These are phyloP conservation scores for Diarsia dahlii DNA, from an alignment of 2,888 invertebrate species.

Conservation along the genomic window DNA sequence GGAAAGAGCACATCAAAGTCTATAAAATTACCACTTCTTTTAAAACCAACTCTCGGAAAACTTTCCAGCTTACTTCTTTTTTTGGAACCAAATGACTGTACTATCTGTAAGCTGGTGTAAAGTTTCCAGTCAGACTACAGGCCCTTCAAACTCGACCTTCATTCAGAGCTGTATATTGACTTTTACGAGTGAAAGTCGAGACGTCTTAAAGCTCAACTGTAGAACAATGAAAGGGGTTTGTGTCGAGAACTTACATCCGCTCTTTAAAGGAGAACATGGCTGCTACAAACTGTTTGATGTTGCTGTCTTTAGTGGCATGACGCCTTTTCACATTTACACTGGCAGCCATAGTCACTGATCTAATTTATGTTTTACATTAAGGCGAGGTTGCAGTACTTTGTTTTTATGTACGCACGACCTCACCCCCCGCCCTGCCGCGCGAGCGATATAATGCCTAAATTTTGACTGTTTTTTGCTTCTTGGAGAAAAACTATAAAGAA, in stretches of 20 bases:
- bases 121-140: background rate
- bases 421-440: too few species aligned
- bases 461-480: too few species aligned
- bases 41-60: too few species aligned
- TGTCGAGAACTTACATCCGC: constrained; percentile 23
- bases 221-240: constrained; percentile 30
- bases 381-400: too few species aligned
- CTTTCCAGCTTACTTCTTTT: background rate
- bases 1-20: too few species aligned
- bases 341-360: background rate
- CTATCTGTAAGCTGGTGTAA: background rate
- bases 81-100: background rate
- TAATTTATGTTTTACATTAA: too few species aligned
- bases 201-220: constrained; percentile 13
- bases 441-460: too few species aligned
- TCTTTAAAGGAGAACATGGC: constrained; percentile 5
- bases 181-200: constrained; percentile 25
- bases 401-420: too few species aligned
- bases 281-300: background rate
- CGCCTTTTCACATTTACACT: background rate
- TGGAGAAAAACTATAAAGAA: too few species aligned
- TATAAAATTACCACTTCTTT: too few species aligned
- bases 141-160: background rate
- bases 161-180: constrained; percentile 8
- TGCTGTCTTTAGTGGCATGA: background rate